A percentile compares a stretch with the other conserved stretches of the same genome.
Evolutionary conservation across 2,797 vertebrate species (phyloP).

Genomic region (Lophotriccus pileatus): DNA sequence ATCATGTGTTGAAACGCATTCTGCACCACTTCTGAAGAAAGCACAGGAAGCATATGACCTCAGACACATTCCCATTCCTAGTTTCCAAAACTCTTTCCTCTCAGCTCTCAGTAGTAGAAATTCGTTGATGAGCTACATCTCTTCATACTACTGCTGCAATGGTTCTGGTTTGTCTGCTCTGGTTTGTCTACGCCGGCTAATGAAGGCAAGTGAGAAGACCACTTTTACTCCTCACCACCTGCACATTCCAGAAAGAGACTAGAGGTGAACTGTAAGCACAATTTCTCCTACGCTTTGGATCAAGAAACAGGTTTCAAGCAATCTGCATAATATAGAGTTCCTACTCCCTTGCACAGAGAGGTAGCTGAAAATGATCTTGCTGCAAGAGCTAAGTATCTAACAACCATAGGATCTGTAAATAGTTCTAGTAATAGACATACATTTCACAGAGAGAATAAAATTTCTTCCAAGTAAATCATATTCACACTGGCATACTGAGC

Average conservation of each 20-base stretch:
- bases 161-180: neutral
- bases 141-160: neutral
- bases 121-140: neutral
- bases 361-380: neutral
- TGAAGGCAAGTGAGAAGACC: neutral
- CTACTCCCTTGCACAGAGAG: neutral
- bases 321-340: neutral
- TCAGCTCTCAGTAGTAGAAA: neutral
- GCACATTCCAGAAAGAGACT: neutral
- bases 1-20: neutral
- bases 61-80: neutral
- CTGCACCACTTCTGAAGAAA: neutral
- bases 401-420: neutral
- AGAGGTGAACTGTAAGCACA: neutral
- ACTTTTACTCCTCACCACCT: neutral
- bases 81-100: neutral
- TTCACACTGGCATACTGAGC: neutral
- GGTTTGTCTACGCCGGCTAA: neutral
- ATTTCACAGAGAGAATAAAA: neutral
- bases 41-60: neutral
- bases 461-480: neutral
- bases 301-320: neutral
- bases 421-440: neutral
- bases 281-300: neutral
- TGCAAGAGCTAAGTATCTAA: neutral